phyloP scores from a whole-genome alignment of 2,113 vertebrate species.

The Rhynchopsitta pachyrhyncha region DNA sequence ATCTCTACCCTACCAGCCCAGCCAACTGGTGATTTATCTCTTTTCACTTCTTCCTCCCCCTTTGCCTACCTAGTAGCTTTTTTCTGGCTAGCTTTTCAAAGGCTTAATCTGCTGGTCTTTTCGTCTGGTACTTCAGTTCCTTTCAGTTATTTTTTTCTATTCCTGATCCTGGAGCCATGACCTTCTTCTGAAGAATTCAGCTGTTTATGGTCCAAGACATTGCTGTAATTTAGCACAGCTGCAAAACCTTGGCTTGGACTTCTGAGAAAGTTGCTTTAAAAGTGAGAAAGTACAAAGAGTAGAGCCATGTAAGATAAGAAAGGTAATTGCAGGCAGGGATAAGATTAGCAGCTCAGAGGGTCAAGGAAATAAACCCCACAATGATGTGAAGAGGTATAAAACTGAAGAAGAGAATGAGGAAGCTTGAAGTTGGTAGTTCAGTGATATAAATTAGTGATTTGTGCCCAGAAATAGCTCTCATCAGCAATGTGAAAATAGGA shows the following conservation, averaged over 20 bases:
- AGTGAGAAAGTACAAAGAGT: neutral
- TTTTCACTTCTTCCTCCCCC: neutral
- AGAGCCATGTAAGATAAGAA: neutral
- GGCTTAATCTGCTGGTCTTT: neutral
- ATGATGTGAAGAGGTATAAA: neutral
- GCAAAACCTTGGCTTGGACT: neutral
- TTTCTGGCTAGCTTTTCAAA: neutral
- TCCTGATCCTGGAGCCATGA: neutral
- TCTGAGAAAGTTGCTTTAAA: neutral
- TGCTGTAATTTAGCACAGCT: neutral
- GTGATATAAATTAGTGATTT: neutral
- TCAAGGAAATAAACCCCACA: neutral
- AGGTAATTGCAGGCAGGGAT: neutral
- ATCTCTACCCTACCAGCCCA: neutral
- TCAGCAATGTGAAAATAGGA: neutral
- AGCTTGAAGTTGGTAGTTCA: neutral
- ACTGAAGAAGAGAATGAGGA: rapidly evolving
- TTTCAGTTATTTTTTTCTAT: neutral
- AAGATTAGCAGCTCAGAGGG: neutral
- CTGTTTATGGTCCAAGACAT: neutral
- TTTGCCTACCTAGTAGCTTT: neutral
- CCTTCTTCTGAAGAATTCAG: neutral
- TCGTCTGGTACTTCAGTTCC: neutral
- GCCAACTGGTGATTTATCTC: neutral
- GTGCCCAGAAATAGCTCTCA: neutral